Conservation (phyloP, 2,888 invertebrate species). For the Macrostomum cliftonense region DNA sequence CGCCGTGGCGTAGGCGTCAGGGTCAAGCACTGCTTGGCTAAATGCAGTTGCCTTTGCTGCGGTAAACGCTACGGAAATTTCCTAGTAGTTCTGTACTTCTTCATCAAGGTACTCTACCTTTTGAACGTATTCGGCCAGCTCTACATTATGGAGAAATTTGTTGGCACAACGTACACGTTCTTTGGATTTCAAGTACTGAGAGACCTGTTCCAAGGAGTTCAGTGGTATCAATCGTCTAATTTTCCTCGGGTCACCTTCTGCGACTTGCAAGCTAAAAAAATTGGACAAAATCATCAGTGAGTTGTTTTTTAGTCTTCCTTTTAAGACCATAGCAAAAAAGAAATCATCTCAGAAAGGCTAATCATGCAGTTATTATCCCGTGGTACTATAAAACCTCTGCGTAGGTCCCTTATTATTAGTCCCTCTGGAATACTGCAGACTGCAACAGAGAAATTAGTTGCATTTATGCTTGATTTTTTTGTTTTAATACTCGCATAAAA, state of each 20-base stretch:
- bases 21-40: constrained; percentile 7
- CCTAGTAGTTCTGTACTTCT: constrained; percentile 36
- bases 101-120: constrained; percentile 36
- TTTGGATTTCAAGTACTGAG: constrained; percentile 39
- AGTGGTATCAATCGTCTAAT: constrained; percentile 25
- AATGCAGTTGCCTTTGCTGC: constrained; percentile 1
- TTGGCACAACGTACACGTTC: constrained; percentile 34
- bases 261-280: constrained; percentile 23
- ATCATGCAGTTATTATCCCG: too few species aligned
- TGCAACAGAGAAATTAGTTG: too few species aligned
- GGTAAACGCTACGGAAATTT: constrained; percentile 30
- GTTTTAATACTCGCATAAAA: too few species aligned
- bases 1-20: not conserved
- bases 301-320: not conserved
- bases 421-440: too few species aligned
- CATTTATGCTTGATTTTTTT: too few species aligned
- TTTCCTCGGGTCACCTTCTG: constrained; percentile 35
- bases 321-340: too few species aligned
- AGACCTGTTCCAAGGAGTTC: constrained; percentile 34
- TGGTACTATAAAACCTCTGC: too few species aligned
- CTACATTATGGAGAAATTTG: constrained; percentile 39
- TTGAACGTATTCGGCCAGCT: constrained; percentile 38
- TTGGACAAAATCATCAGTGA: constrained; percentile 8
- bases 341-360: too few species aligned
- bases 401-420: too few species aligned